phyloP scores from a whole-genome alignment of 1,140 invertebrate genomes.

The Meteorus sp. region DNA sequence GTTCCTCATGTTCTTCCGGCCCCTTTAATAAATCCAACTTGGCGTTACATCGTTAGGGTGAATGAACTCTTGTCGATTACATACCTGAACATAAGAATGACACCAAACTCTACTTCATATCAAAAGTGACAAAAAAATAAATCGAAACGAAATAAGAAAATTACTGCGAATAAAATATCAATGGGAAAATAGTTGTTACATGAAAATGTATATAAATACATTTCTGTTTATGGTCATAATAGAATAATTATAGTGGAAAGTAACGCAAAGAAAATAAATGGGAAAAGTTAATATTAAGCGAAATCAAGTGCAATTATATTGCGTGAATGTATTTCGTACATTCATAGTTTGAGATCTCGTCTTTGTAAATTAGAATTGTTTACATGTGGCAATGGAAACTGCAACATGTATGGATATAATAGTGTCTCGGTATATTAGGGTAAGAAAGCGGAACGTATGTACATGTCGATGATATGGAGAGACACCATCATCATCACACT shows the following conservation, averaged over 20 bases:
- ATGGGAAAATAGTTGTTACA: too few species aligned
- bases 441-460: conserved; percentile 55
- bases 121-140: neutral
- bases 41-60: conserved; percentile 41
- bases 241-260: neutral
- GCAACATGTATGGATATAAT: conserved; percentile 33
- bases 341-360: too few species aligned
- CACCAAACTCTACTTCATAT: neutral
- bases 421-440: conserved; percentile 52
- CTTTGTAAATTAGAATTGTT: neutral
- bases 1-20: conserved; percentile 9
- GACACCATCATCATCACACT: conserved; percentile 1
- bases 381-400: conserved; percentile 36
- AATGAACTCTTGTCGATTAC: conserved; percentile 50
- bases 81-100: conserved; percentile 4
- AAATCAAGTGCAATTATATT: too few species aligned
- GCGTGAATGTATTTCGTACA: too few species aligned
- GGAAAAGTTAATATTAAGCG: neutral
- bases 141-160: neutral
- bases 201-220: too few species aligned
- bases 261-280: neutral
- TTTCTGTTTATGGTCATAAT: too few species aligned
- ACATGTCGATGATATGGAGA: conserved; percentile 26
- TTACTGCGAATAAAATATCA: too few species aligned
- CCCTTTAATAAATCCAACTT: conserved; percentile 25